Evolutionary conservation across 2,113 vertebrate genomes (phyloP), one percentile per base, ranked within the genome.

Genomic region (Cochlearius cochlearius): DNA sequence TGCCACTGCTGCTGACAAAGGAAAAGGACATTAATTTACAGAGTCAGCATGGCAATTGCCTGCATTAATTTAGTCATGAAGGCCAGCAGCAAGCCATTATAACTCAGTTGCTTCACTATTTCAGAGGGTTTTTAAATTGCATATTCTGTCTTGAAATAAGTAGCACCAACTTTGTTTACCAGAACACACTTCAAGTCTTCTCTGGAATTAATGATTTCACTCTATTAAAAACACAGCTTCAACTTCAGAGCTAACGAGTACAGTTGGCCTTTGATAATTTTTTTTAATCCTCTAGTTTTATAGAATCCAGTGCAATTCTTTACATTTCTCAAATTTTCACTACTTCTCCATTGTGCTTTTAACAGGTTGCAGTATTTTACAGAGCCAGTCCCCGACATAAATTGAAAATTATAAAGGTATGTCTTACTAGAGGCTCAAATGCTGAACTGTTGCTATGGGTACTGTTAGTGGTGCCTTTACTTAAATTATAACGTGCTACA

Each of bases 351-450:
- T 89, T 55, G 45, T 96, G 3, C 84, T 88, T 90, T 85, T 93
- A 67, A 82, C 97, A 99, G 99, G 97, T 99, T 32, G 97, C 98
- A 5, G 99, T 99, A 25, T 99, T 99, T 96, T 99, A 99, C 96
- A 98, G 99, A 98, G 99, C 99, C 90, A 99, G 99, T 92, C 99
- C 99, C 11, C 98, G 99, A 88, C 99, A 99, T 97, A 99, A 99
- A 94, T 98, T 99, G 96, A 99, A 99, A 98, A 99, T 99, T 56
- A 99, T 99, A 81, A 99, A 99, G 99, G 99, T 99, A 96, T 0
- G 97, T 98, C 45, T 76, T 75, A 39, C 12, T 4, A 69, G 60
- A 62, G 49, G 50, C 41, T 91, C 30, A 47, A 30, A 30, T 43
- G 32, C 68, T 55, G 56, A 23, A 6, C 38, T 36, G 45, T 56